Conservation (phyloP, 1,140 invertebrate species). For the silkworm (Bombyx mori) region ASM3026992v2 NC_085114.1:11522001-11522500, state of each 20-base stretch:
- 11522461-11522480: too few species aligned
- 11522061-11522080: too few species aligned
- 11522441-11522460: too few species aligned
- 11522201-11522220: slow-evolving; percentile 37
- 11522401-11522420: too few species aligned
- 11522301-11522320: slow-evolving; percentile 71
- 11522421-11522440: too few species aligned
- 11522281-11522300: slow-evolving; percentile 71
- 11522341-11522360: slow-evolving; percentile 74
- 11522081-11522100: too few species aligned
- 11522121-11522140: too few species aligned
- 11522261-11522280: slow-evolving; percentile 73
- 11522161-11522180: background rate
- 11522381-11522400: slow-evolving; percentile 57
- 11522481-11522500: too few species aligned
- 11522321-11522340: slow-evolving; percentile 72
- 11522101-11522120: too few species aligned
- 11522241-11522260: slow-evolving; percentile 65
- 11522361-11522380: slow-evolving; percentile 73
- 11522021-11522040: too few species aligned
- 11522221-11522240: slow-evolving; percentile 54
- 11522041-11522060: too few species aligned
- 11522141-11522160: background rate
- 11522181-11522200: background rate
- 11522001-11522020: too few species aligned